Conservation (phyloP, 2,797 vertebrate species). For the Cossypha caffra region DNA sequence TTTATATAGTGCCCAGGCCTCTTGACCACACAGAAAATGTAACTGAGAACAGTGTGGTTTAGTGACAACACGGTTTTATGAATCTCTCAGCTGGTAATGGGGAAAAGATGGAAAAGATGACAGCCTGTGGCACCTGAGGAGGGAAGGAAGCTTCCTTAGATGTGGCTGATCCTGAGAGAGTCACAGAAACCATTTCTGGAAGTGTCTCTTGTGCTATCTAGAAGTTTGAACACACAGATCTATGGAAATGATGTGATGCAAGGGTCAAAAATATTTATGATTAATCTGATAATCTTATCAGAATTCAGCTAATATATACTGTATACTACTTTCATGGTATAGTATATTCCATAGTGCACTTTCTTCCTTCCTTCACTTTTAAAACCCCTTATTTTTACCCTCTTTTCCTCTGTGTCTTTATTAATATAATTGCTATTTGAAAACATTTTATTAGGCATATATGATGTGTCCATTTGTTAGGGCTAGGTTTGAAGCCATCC, state of each 20-base stretch:
- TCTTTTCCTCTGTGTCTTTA: not conserved
- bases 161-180: not conserved
- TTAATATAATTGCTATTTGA: not conserved
- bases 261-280: not conserved
- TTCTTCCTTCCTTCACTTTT: not conserved
- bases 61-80: not conserved
- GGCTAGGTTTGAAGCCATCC: not conserved
- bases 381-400: not conserved
- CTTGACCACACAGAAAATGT: not conserved
- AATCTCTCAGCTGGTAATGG: not conserved
- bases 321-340: rapidly evolving
- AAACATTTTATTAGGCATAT: not conserved
- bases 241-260: not conserved
- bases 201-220: not conserved
- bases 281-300: not conserved
- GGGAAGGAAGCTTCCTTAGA: not conserved
- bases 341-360: rapidly evolving
- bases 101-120: not conserved
- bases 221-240: not conserved
- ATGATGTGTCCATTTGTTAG: not conserved
- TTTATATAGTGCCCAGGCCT: not conserved
- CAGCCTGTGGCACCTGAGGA: not conserved
- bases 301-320: not conserved
- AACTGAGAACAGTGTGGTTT: not conserved
- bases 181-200: not conserved